Evolutionary conservation across 2,113 vertebrate species (phyloP).

Genomic region (Strigops habroptila): DNA sequence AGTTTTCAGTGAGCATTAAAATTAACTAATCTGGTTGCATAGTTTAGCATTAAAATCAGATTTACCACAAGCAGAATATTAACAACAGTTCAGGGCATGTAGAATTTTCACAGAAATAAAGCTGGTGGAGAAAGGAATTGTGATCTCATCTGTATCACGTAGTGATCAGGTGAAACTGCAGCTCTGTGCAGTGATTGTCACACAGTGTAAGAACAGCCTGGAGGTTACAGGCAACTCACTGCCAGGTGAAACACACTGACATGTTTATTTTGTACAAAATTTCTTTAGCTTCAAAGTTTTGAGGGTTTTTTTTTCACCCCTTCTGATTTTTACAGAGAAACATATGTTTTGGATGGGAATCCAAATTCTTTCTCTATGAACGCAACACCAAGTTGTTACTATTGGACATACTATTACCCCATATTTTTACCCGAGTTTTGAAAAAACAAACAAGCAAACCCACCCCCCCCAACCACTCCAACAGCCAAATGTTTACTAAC

Average conservation of each 20-base stretch:
- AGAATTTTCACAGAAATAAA: background rate
- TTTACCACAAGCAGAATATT: background rate
- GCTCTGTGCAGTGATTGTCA: background rate
- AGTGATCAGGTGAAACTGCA: background rate
- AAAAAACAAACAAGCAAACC: background rate
- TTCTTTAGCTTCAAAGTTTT: background rate
- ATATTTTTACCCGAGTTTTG: background rate
- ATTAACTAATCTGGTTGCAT: background rate
- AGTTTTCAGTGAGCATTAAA: background rate
- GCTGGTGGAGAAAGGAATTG: background rate
- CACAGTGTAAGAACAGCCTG: background rate
- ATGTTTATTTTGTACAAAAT: background rate
- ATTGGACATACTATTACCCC: background rate
- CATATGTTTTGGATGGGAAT: background rate
- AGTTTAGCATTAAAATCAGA: background rate
- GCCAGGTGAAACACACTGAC: background rate
- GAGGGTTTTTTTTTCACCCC: background rate
- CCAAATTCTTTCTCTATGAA: background rate
- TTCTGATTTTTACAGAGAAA: background rate
- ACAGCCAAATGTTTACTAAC: background rate
- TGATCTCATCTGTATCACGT: background rate
- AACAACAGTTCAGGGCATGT: background rate
- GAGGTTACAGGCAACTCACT: background rate
- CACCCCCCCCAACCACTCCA: background rate
- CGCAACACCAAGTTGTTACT: background rate